Percentiles rank a stretch among this genome's conserved stretches.
These are phyloP conservation scores for Panorpa germanica DNA, from an alignment of 2,888 invertebrate species.

Conservation along the genomic window DNA sequence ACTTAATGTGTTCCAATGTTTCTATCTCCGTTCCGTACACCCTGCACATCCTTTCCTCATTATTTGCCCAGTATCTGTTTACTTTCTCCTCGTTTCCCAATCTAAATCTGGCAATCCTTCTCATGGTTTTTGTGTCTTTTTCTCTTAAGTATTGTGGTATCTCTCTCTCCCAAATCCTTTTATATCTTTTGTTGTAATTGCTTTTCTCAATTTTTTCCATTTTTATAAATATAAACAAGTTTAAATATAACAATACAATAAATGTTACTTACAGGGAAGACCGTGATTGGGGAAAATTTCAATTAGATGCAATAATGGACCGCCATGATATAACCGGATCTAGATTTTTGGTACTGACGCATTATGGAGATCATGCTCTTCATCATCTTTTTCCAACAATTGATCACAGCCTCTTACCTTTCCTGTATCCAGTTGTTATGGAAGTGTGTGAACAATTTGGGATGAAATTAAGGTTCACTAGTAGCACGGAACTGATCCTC, in stretches of 20 bases:
- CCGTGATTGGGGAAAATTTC: constrained; percentile 61
- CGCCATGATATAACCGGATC: constrained; percentile 44
- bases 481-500: constrained; percentile 34
- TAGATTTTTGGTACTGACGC: constrained; percentile 44
- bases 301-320: constrained; percentile 55
- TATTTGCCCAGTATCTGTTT: too few species aligned
- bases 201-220: too few species aligned
- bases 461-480: constrained; percentile 22
- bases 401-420: constrained; percentile 51
- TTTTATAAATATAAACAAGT: not conserved
- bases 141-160: too few species aligned
- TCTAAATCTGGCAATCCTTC: too few species aligned
- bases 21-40: too few species aligned
- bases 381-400: constrained; percentile 70
- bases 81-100: too few species aligned
- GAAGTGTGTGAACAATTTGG: constrained; percentile 22
- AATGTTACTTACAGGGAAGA: constrained; percentile 15
- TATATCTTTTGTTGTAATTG: too few species aligned
- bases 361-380: constrained; percentile 59
- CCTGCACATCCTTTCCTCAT: too few species aligned
- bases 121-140: too few species aligned
- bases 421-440: constrained; percentile 35
- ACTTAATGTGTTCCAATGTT: too few species aligned
- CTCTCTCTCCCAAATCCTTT: too few species aligned
- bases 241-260: too few species aligned